Conservation (phyloP, 1,140 invertebrate species). For the Linepithema humile region DNA sequence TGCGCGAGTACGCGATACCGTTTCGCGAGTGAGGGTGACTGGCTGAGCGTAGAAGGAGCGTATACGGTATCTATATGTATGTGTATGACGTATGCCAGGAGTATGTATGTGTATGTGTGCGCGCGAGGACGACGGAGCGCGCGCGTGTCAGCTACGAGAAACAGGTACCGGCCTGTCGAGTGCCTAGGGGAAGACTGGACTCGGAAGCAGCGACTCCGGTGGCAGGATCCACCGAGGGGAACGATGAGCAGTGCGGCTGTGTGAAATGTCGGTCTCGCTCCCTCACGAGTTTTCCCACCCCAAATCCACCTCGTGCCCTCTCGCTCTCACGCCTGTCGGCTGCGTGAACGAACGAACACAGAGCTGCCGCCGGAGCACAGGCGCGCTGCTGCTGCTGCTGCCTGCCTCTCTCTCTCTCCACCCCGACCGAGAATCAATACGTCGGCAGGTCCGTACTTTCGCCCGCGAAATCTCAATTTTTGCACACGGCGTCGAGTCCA, state of each 20-base stretch:
- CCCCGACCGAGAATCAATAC: conserved; percentile 81
- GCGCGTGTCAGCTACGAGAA: conserved; percentile 67
- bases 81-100: conserved; percentile 21
- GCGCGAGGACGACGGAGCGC: conserved; percentile 65
- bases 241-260: conserved; percentile 49
- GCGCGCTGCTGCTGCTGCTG: conserved; percentile 74
- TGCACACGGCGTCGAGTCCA: conserved; percentile 39
- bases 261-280: conserved; percentile 37
- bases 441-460: conserved; percentile 78
- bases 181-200: conserved; percentile 83
- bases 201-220: conserved; percentile 69
- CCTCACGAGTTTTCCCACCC: conserved; percentile 35
- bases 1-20: conserved; percentile 29
- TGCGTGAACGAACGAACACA: conserved; percentile 60
- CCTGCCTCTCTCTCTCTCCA: conserved; percentile 62
- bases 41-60: conserved; percentile 2
- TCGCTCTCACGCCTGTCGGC: conserved; percentile 35
- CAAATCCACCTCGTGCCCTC: conserved; percentile 33
- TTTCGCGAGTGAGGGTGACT: conserved; percentile 15
- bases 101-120: conserved; percentile 34
- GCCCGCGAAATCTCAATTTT: conserved; percentile 80
- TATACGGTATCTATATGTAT: conserved; percentile 11
- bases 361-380: conserved; percentile 69
- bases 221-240: conserved; percentile 63
- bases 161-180: conserved; percentile 80